Base-by-base conservation (phyloP, 2,797 vertebrate species). In the Microctenopoma stevenorrisi region DNA sequence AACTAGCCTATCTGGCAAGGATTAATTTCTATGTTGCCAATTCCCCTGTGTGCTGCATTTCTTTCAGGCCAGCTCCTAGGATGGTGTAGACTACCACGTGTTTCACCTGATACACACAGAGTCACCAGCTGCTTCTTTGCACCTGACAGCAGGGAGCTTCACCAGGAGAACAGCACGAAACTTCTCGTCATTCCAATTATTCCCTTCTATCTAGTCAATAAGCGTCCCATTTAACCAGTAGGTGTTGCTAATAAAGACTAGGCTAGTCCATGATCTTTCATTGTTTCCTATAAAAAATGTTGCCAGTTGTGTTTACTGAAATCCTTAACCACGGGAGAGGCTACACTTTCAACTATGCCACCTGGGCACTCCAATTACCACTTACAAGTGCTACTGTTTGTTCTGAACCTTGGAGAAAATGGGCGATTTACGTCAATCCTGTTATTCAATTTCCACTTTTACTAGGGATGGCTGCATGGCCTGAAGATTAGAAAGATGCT, bases 121-220 rank as follows among this genome's bases (percentile, higher is more conserved):
- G 82, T 68, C 55, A 68, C 83, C 88, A 82, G 79, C 76, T 88
- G 86, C 74, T 81, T 77, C 66, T 71, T 78, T 71, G 81, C 76
- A 84, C 74, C 79, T 81, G 64, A 81, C 77, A 63, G 72, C 25
- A 4, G 73, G 75, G 55, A 72, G 60, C 43, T 76, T 76, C 67
- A 68, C 64, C 46, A 64, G 52, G 68, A 56, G 52, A 78, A 60
- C 74, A 66, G 61, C 12, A 38, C 10, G 26, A 52, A 49, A 49
- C 46, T 63, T 66, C 52, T 53, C 8, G 42, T 59, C 18, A 40
- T 65, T 72, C 52, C 73, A 78, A 43, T 63, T 63, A 22, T 76
- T 48, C 56, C 44, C 25, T 51, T 14, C 72, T 72, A n/a, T 67
- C 49, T 50, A 49, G 42, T 65, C 67, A 68, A 70, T 72, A 71